phyloP scores from a whole-genome alignment of 2,113 vertebrate species.

The Leiothrix lutea region DNA sequence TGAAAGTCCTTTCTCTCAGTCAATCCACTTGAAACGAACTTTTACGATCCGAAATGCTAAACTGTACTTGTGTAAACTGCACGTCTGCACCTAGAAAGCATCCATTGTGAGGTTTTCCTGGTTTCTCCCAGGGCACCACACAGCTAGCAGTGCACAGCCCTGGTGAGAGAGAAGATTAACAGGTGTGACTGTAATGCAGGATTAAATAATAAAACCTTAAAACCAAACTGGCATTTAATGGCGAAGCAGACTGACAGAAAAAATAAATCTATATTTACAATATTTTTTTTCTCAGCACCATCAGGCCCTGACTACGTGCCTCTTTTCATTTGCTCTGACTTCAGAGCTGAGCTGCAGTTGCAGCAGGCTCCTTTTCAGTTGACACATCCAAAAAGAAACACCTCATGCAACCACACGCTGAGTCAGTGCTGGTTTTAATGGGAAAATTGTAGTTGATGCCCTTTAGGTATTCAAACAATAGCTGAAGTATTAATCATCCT shows the following conservation, averaged over 20 bases:
- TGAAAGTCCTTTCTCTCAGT: not conserved
- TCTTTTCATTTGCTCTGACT: not conserved
- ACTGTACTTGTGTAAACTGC: not conserved
- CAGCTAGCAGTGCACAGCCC: not conserved
- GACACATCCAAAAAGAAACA: not conserved
- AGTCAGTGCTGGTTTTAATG: not conserved
- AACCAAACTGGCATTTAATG: not conserved
- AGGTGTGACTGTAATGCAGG: not conserved
- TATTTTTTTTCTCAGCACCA: not conserved
- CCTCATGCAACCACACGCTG: constrained; percentile 18
- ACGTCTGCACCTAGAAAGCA: not conserved
- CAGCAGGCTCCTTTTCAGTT: not conserved
- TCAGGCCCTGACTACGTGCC: constrained; percentile 15
- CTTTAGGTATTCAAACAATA: constrained; percentile 43
- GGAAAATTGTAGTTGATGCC: not conserved
- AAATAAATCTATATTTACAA: not conserved
- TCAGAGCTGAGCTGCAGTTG: not conserved
- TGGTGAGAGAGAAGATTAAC: not conserved
- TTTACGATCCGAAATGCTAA: not conserved
- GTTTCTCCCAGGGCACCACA: constrained; percentile 7
- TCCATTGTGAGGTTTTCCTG: not conserved
- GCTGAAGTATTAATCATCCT: constrained; percentile 45
- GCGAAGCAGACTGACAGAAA: not conserved
- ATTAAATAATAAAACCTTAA: constrained; percentile 17
- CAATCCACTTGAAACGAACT: constrained; percentile 13